phyloP scores from a whole-genome alignment of 2,113 vertebrate species.

The Cyrtonyx montezumae region DNA sequence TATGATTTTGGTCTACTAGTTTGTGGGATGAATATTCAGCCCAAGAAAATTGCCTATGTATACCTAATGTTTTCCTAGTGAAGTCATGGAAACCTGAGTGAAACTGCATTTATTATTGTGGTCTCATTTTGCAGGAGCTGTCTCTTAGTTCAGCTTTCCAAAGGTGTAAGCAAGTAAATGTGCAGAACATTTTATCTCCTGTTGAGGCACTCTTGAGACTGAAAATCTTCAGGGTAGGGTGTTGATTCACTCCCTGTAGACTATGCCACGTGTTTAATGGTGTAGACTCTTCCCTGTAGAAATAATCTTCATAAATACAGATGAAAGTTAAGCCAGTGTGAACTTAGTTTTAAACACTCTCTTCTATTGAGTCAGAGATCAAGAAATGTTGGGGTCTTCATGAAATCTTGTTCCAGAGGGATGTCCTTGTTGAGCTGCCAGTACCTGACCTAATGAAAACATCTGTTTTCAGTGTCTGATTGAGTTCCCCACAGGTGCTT shows the following conservation, averaged over 20 bases:
- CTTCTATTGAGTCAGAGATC: background rate
- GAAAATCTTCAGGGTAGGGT: background rate
- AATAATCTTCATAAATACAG: background rate
- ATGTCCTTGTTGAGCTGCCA: background rate
- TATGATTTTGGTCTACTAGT: rapidly evolving
- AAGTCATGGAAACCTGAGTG: background rate
- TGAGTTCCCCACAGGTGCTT: background rate
- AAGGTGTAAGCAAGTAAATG: background rate
- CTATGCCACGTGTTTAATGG: background rate
- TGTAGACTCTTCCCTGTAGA: background rate
- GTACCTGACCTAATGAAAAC: background rate
- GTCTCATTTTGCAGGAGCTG: background rate
- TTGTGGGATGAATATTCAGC: background rate
- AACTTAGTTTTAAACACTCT: background rate
- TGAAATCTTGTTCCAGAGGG: background rate
- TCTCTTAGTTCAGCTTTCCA: background rate
- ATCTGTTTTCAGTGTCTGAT: background rate
- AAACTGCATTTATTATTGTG: background rate
- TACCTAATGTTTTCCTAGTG: background rate
- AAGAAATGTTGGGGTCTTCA: background rate
- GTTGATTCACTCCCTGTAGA: background rate
- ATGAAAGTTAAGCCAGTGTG: background rate
- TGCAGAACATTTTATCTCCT: background rate
- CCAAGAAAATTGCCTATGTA: background rate
- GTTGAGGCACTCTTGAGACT: background rate